phyloP scores from a whole-genome alignment of 2,113 vertebrate genomes.

The Podilymbus podiceps region DNA sequence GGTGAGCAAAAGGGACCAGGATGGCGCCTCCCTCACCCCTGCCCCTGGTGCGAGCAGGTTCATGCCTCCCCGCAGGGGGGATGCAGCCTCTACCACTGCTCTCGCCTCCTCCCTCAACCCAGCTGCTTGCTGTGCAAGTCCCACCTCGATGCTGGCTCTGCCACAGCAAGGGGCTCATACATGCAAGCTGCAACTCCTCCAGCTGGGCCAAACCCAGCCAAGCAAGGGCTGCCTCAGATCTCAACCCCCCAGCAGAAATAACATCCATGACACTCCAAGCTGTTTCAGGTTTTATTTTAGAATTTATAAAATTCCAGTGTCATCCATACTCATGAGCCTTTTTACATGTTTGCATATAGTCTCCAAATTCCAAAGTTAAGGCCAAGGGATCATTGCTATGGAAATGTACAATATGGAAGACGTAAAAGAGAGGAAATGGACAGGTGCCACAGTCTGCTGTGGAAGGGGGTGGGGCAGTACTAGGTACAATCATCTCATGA shows the following conservation, averaged over 20 bases:
- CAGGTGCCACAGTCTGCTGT: slow-evolving; percentile 49
- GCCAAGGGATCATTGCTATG: slow-evolving; percentile 90
- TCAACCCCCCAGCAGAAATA: not conserved
- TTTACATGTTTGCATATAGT: slow-evolving; percentile 91
- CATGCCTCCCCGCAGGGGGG: rapidly evolving
- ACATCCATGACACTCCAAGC: slow-evolving; percentile 9
- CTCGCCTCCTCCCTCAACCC: rapidly evolving
- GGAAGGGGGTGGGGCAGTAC: not conserved
- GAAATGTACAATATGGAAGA: slow-evolving; percentile 86
- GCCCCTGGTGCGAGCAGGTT: not conserved
- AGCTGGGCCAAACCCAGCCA: not conserved
- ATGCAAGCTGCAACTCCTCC: not conserved
- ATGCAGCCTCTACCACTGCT: rapidly evolving
- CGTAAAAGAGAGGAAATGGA: slow-evolving; percentile 81
- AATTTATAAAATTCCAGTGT: slow-evolving; percentile 98
- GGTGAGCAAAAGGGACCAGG: rapidly evolving
- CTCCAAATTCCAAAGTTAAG: slow-evolving; percentile 91
- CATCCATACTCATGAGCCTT: slow-evolving; percentile 86
- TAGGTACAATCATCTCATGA: slow-evolving; percentile 50
- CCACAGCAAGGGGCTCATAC: rapidly evolving
- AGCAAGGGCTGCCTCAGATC: not conserved
- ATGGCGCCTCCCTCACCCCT: not conserved
- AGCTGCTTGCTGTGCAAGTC: rapidly evolving
- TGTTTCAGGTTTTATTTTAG: slow-evolving; percentile 85
- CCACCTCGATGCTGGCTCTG: rapidly evolving